phyloP scores from a whole-genome alignment of 1,140 invertebrate genomes.

The Dolichoris vasculosae region DNA sequence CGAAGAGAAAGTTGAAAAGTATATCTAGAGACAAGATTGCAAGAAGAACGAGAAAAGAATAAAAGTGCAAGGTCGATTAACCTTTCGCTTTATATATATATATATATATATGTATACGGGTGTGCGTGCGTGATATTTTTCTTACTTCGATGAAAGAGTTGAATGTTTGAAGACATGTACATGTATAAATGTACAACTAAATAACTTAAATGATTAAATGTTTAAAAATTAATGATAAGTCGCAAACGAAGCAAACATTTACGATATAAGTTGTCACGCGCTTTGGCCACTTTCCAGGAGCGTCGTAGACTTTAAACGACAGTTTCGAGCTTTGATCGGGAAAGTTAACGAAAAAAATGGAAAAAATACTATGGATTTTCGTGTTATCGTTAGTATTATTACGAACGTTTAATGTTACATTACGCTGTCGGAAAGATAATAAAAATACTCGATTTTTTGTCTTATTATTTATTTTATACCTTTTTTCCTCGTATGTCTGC shows the following conservation, averaged over 20 bases:
- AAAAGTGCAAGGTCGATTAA: conserved; percentile 10
- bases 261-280: background rate
- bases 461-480: background rate
- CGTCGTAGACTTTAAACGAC: background rate
- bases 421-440: background rate
- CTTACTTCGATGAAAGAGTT: no score
- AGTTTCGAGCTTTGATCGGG: background rate
- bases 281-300: background rate
- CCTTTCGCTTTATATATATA: conserved; percentile 14
- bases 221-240: background rate
- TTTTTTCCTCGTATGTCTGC: background rate
- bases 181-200: no score
- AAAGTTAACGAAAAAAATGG: background rate
- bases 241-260: no score
- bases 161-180: no score
- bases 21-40: background rate
- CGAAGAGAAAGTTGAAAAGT: background rate
- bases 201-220: background rate
- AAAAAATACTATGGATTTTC: background rate
- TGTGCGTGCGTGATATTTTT: no score
- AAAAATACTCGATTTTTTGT: background rate
- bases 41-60: background rate
- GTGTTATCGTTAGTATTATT: background rate
- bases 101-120: background rate
- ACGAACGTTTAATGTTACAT: background rate